Percentiles rank a stretch among this genome's conserved stretches.
Conservation (phyloP, 2,797 vertebrate genomes). For the Lagocephalus sceleratus region DNA sequence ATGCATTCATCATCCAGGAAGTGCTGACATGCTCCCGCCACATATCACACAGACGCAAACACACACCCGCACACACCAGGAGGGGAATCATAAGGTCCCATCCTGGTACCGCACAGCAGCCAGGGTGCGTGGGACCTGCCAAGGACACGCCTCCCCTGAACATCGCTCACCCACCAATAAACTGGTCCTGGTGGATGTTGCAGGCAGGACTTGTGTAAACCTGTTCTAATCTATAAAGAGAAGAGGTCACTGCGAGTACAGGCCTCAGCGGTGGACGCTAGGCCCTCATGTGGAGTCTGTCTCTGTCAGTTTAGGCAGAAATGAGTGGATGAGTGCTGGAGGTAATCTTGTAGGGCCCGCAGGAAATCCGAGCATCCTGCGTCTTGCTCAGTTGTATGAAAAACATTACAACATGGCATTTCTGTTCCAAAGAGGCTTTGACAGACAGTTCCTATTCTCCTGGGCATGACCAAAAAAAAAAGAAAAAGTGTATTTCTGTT, state of each 20-base stretch:
- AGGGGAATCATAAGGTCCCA: too few species aligned
- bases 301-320: too few species aligned
- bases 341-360: too few species aligned
- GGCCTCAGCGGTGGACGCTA: too few species aligned
- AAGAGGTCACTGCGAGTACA: too few species aligned
- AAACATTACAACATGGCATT: background rate
- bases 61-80: background rate
- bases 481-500: conserved; percentile 10
- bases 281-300: too few species aligned
- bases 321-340: too few species aligned
- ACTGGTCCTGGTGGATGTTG: background rate
- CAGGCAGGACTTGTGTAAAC: background rate
- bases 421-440: background rate
- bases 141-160: too few species aligned
- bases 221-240: background rate
- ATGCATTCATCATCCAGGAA: background rate
- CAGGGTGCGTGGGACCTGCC: too few species aligned
- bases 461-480: conserved; percentile 8
- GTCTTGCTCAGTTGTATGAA: too few species aligned
- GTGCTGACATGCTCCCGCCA: background rate
- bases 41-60: background rate
- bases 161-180: background rate
- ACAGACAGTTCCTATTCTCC: background rate
- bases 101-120: too few species aligned
- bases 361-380: too few species aligned